These are phyloP conservation scores for Phycodurus eques DNA, from an alignment of 2,113 vertebrate genomes.

Conservation along the genomic window DNA sequence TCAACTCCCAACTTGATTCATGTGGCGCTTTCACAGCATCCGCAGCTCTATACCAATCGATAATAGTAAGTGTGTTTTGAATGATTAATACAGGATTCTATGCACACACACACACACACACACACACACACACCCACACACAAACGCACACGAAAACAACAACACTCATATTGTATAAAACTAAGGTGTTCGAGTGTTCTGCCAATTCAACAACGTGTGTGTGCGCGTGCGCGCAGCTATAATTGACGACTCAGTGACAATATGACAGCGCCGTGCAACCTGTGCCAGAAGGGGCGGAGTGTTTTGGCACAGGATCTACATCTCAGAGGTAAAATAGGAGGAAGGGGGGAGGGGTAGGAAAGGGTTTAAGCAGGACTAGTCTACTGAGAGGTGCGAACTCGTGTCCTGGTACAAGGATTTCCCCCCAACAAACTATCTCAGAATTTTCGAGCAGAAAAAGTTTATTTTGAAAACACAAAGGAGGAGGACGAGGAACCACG, in stretches of 20 bases:
- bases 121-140: too few relatives aligned
- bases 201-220: background rate
- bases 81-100: too few relatives aligned
- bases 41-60: too few relatives aligned
- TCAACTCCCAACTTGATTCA: too few relatives aligned
- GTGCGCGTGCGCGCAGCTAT: background rate
- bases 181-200: background rate
- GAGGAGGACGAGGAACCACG: conserved; percentile 46
- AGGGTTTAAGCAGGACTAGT: conserved; percentile 40
- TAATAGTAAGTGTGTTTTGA: too few relatives aligned
- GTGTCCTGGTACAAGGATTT: conserved; percentile 64
- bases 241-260: background rate
- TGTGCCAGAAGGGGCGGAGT: background rate
- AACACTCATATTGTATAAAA: too few relatives aligned
- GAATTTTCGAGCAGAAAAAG: conserved; percentile 52
- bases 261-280: background rate
- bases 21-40: too few relatives aligned
- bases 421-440: conserved; percentile 20
- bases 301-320: background rate
- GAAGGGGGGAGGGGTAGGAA: conserved; percentile 28
- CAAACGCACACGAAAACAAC: too few relatives aligned
- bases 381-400: conserved; percentile 60
- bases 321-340: conserved; percentile 2
- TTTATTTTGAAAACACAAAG: conserved; percentile 47
- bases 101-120: too few relatives aligned